Conservation (phyloP, 2,888 invertebrate genomes). For the Harpalus rufipes region DNA sequence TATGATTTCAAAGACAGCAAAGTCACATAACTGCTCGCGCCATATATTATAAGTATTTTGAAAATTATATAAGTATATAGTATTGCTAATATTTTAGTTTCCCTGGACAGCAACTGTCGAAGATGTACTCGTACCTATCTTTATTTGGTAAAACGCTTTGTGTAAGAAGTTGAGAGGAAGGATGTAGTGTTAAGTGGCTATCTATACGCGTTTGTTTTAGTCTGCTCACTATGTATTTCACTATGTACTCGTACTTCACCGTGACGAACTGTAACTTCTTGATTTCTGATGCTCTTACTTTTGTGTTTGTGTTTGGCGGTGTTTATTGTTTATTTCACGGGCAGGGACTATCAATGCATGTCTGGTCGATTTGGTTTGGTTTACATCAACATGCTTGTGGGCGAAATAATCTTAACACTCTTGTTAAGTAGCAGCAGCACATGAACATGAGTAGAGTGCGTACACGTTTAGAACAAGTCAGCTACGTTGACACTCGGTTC, state of each 20-base stretch:
- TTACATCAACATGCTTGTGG: constrained; percentile 44
- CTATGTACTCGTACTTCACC: constrained; percentile 47
- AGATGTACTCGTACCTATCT: background rate
- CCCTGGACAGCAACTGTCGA: background rate
- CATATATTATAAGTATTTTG: too few species aligned
- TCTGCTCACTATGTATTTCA: constrained; percentile 52
- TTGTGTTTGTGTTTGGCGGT: constrained; percentile 54
- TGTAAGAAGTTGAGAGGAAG: constrained; percentile 27
- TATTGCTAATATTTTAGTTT: background rate
- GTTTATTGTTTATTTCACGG: constrained; percentile 52
- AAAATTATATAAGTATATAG: too few species aligned
- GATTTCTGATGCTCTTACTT: constrained; percentile 52
- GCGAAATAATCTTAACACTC: constrained; percentile 14
- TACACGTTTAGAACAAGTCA: too few species aligned
- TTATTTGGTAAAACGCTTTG: background rate
- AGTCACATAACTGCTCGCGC: too few species aligned
- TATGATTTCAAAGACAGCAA: too few species aligned
- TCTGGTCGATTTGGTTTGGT: constrained; percentile 45
- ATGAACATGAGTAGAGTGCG: too few species aligned
- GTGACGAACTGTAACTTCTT: constrained; percentile 52
- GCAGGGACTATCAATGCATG: constrained; percentile 51
- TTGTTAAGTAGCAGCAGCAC: too few species aligned
- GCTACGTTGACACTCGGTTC: too few species aligned
- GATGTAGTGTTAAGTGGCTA: constrained; percentile 31
- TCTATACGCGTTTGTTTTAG: constrained; percentile 47